These are phyloP conservation scores for Epinephelus cyanopodus DNA, from an alignment of 2,113 vertebrate genomes.

Conservation along the genomic window DNA sequence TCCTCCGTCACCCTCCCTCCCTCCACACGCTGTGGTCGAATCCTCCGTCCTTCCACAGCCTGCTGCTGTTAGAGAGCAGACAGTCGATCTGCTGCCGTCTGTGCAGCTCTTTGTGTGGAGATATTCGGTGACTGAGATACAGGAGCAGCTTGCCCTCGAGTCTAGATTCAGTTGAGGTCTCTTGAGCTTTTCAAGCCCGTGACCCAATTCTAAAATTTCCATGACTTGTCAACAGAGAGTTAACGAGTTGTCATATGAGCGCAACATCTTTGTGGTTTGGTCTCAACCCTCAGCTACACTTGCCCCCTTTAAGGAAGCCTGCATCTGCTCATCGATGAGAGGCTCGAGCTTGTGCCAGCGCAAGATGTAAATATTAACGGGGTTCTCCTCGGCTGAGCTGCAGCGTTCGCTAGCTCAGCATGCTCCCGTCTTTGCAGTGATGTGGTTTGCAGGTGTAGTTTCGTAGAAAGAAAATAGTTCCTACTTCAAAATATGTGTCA, in stretches of 20 bases:
- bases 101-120: slow-evolving; percentile 8
- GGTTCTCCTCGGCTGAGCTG: no score
- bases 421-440: no score
- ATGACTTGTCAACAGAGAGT: background rate
- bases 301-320: no score
- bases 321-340: no score
- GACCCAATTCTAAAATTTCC: background rate
- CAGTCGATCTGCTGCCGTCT: background rate
- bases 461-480: no score
- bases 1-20: slow-evolving; percentile 37
- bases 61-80: slow-evolving; percentile 7
- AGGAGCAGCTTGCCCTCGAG: background rate
- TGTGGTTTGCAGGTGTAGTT: no score
- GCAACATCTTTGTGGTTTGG: background rate
- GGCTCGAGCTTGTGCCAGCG: no score
- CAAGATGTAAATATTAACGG: no score
- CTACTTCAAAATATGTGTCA: no score
- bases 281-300: background rate
- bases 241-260: background rate
- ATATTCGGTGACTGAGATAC: slow-evolving; percentile 2
- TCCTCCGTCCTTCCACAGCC: slow-evolving; percentile 6
- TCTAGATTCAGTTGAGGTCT: background rate
- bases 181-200: background rate
- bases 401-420: no score
- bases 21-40: slow-evolving; percentile 22